Evolutionary conservation across 2,113 vertebrate species (phyloP).

Genomic region (Ammospiza nelsoni): DNA sequence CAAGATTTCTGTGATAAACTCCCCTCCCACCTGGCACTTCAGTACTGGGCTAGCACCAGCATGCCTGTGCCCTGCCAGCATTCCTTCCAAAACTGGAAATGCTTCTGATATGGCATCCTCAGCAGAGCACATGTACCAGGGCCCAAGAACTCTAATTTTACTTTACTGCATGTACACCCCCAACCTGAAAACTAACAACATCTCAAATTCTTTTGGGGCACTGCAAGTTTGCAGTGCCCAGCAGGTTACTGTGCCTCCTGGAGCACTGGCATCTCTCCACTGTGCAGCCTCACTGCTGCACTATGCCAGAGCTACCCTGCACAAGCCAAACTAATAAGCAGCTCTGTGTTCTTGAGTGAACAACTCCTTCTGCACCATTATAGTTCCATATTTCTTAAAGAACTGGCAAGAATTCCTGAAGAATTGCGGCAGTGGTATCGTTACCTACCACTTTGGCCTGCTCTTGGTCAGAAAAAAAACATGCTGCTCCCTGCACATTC

Average conservation of each 20-base stretch:
- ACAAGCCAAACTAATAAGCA: background rate
- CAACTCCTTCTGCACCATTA: background rate
- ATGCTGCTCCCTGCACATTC: background rate
- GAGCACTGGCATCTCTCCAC: background rate
- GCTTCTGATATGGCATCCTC: background rate
- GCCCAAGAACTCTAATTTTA: background rate
- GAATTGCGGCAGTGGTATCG: background rate
- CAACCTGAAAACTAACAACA: background rate
- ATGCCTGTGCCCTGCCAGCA: rapidly evolving
- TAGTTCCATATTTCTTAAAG: background rate
- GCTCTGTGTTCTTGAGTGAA: background rate
- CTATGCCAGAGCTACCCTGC: background rate
- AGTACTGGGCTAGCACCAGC: background rate
- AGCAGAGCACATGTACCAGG: rapidly evolving
- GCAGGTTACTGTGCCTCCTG: background rate
- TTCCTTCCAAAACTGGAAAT: background rate
- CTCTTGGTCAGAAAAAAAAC: background rate
- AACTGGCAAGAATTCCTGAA: background rate
- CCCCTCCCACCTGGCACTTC: background rate
- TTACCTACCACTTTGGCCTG: background rate
- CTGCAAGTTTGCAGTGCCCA: background rate
- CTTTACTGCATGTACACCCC: background rate
- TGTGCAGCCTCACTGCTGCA: rapidly evolving
- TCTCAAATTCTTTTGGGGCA: background rate
- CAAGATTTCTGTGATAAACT: background rate